Percentiles rank a stretch among this genome's conserved stretches.
phyloP scores from a whole-genome alignment of 2,888 invertebrate genomes.

The Habroteleia sp. region DNA sequence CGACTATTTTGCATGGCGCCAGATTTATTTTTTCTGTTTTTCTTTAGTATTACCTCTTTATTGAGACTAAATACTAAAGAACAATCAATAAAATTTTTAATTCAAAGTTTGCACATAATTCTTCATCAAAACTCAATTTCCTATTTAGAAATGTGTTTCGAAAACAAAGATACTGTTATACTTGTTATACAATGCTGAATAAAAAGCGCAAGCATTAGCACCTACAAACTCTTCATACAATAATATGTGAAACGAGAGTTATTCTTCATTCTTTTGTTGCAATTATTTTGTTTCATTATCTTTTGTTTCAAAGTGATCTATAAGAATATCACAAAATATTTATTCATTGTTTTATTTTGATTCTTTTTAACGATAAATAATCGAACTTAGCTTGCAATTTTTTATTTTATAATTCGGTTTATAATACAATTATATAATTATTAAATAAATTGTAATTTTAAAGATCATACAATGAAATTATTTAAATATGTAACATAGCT shows the following conservation, averaged over 20 bases:
- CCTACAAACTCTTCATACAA: constrained; percentile 3
- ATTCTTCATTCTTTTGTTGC: neutral
- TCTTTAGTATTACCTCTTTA: constrained; percentile 18
- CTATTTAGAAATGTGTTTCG: constrained; percentile 23
- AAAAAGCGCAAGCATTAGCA: constrained; percentile 15
- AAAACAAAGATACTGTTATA: constrained; percentile 36
- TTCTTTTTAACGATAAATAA: too few relatives aligned
- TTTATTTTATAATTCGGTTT: too few relatives aligned
- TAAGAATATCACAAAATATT: too few relatives aligned
- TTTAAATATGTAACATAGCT: constrained; percentile 23
- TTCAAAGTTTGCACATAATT: constrained; percentile 48
- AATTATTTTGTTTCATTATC: constrained; percentile 1
- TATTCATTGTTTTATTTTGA: too few relatives aligned
- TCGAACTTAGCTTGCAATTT: too few relatives aligned
- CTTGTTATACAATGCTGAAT: constrained; percentile 31
- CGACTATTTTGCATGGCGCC: constrained; percentile 45
- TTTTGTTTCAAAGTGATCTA: too few relatives aligned
- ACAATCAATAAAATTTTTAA: constrained; percentile 49
- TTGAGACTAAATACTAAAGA: constrained; percentile 15
- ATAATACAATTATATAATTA: constrained; percentile 11
- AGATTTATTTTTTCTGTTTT: constrained; percentile 16
- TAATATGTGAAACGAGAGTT: constrained; percentile 6
- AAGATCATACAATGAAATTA: constrained; percentile 29
- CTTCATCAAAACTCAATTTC: constrained; percentile 44
- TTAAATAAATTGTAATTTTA: constrained; percentile 12